These are phyloP conservation scores for Linnaemya vulpina DNA, from an alignment of 2,888 invertebrate species.

Conservation along the genomic window DNA sequence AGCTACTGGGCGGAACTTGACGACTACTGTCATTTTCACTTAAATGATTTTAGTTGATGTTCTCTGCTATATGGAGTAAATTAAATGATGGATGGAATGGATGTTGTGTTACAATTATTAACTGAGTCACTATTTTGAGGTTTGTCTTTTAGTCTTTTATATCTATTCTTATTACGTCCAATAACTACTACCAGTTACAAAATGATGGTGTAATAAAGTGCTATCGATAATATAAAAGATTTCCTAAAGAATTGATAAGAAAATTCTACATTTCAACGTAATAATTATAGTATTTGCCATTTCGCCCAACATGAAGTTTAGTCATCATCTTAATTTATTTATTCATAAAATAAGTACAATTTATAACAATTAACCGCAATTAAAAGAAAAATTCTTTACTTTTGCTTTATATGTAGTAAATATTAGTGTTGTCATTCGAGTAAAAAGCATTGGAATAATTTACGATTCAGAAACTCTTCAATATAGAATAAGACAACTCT, in stretches of 20 bases:
- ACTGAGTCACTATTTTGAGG: constrained; percentile 46
- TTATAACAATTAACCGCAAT: constrained; percentile 70
- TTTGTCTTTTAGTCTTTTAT: constrained; percentile 33
- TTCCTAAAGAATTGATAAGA: not conserved
- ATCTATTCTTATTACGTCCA: not conserved
- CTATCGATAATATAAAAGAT: not conserved
- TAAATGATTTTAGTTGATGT: constrained; percentile 39
- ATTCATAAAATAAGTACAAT: constrained; percentile 47
- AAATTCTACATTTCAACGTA: not conserved
- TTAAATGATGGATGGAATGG: constrained; percentile 22
- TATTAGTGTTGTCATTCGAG: too few species aligned
- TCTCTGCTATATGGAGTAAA: constrained; percentile 5
- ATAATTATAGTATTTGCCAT: not conserved
- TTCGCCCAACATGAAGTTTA: not conserved
- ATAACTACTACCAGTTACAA: constrained; percentile 33
- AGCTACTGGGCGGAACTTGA: constrained; percentile 17
- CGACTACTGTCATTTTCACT: constrained; percentile 29
- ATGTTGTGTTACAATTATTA: constrained; percentile 5
- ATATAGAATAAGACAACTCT: too few species aligned
- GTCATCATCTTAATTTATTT: constrained; percentile 44
- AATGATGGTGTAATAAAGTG: constrained; percentile 46
- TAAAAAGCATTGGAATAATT: too few species aligned
- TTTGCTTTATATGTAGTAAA: not conserved
- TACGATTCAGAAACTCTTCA: too few species aligned
- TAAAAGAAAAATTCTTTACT: constrained; percentile 52